These are phyloP conservation scores for Anthoptus insignis DNA, from an alignment of 2,888 invertebrate species.

Conservation along the genomic window DNA sequence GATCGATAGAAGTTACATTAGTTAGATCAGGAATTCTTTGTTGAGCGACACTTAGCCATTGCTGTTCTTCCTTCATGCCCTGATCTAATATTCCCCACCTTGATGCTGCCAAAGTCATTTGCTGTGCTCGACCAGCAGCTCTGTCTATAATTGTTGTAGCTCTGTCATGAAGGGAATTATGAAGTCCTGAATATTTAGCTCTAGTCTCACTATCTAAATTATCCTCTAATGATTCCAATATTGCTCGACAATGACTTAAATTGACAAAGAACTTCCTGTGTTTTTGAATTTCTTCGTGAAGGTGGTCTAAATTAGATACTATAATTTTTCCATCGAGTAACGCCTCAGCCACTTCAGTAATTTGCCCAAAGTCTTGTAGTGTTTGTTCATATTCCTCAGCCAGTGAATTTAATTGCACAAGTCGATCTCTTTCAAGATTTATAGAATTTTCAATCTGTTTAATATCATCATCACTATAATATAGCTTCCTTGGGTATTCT, in stretches of 20 bases:
- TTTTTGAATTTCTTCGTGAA: constrained; percentile 97
- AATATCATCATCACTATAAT: constrained; percentile 89
- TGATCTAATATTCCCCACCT: constrained; percentile 94
- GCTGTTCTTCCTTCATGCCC: constrained; percentile 93
- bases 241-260: constrained; percentile 94
- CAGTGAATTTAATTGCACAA: constrained; percentile 91
- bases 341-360: constrained; percentile 94
- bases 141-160: constrained; percentile 93
- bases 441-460: constrained; percentile 91
- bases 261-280: constrained; percentile 96
- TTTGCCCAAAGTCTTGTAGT: constrained; percentile 94
- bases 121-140: constrained; percentile 93
- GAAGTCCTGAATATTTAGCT: constrained; percentile 90
- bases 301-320: constrained; percentile 91
- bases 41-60: constrained; percentile 94
- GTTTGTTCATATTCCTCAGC: constrained; percentile 97
- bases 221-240: constrained; percentile 94
- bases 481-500: constrained; percentile 90
- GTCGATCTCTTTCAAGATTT: constrained; percentile 90
- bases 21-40: constrained; percentile 94
- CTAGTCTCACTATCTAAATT: constrained; percentile 94
- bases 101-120: constrained; percentile 95
- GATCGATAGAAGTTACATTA: constrained; percentile 94
- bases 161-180: constrained; percentile 92
- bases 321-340: constrained; percentile 92